Percentiles rank a stretch among this genome's conserved stretches.
These are phyloP conservation scores for Euura lappo DNA, from an alignment of 1,140 invertebrate genomes.

Conservation along the genomic window DNA sequence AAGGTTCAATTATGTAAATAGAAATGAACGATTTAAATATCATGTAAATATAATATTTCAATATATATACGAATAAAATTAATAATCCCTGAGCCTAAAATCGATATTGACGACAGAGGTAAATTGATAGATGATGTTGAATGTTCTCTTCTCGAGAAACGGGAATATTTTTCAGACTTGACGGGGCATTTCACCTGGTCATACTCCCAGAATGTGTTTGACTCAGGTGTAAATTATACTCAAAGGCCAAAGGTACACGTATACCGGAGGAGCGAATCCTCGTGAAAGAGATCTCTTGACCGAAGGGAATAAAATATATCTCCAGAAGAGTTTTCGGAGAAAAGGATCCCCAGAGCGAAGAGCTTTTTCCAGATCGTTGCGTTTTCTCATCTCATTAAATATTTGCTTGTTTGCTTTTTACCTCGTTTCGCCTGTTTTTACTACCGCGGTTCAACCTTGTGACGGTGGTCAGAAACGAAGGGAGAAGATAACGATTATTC, in stretches of 20 bases:
- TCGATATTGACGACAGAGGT: no score
- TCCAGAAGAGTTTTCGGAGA: background rate
- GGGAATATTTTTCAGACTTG: background rate
- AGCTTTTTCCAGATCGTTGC: background rate
- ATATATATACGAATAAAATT: no score
- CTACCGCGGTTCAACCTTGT: no score
- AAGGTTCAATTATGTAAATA: no score
- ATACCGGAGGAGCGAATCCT: background rate
- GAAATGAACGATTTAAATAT: no score
- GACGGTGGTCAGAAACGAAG: no score
- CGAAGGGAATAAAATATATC: background rate
- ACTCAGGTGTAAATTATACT: background rate
- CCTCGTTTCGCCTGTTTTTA: background rate
- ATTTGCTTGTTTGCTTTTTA: background rate
- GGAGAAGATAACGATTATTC: no score
- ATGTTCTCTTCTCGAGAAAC: background rate
- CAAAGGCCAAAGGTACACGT: background rate
- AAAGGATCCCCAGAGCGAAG: no score
- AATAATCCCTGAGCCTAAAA: no score
- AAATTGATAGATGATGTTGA: no score
- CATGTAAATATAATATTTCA: no score
- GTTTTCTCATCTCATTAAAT: background rate
- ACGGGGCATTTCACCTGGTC: background rate
- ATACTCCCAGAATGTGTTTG: background rate
- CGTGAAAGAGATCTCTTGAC: slow-evolving; percentile 5